A percentile compares a stretch with the other conserved stretches of the same genome.
phyloP scores from a whole-genome alignment of 2,888 invertebrate species.

The Pseudococcus viburni region DNA sequence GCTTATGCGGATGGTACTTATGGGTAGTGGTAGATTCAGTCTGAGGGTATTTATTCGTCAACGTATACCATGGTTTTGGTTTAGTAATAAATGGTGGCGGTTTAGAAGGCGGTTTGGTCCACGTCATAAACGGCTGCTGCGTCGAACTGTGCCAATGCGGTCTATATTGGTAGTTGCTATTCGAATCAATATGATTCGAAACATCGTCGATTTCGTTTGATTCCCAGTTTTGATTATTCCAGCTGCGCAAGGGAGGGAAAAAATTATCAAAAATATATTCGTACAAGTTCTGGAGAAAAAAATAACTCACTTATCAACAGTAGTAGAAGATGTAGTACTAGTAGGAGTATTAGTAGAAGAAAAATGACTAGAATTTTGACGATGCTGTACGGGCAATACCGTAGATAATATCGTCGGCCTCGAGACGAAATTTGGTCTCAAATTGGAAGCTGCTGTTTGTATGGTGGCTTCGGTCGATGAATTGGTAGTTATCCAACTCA shows the following conservation, averaged over 20 bases:
- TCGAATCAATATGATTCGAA: constrained; percentile 66
- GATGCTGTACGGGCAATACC: constrained; percentile 69
- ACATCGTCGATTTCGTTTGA: constrained; percentile 65
- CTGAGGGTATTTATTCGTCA: constrained; percentile 68
- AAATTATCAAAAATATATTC: not conserved
- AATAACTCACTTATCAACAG: constrained; percentile 67
- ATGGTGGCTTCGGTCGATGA: constrained; percentile 70
- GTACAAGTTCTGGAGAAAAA: not conserved
- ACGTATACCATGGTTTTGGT: constrained; percentile 65
- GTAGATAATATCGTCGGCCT: constrained; percentile 68
- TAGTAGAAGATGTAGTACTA: constrained; percentile 70
- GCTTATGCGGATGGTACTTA: constrained; percentile 68
- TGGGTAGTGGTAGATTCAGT: constrained; percentile 67
- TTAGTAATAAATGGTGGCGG: constrained; percentile 67
- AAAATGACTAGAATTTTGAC: constrained; percentile 66
- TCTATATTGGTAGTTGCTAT: constrained; percentile 50
- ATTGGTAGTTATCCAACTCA: constrained; percentile 69
- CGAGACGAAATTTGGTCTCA: constrained; percentile 68
- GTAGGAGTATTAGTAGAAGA: constrained; percentile 68
- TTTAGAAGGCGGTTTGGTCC: constrained; percentile 61
- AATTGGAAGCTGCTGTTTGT: constrained; percentile 68
- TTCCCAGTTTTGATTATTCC: constrained; percentile 64
- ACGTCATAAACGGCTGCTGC: constrained; percentile 54
- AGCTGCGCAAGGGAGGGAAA: constrained; percentile 27
- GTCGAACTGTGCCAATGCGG: constrained; percentile 65